Conservation (phyloP, 2,888 invertebrate genomes). For the Encarsia formosa region DNA sequence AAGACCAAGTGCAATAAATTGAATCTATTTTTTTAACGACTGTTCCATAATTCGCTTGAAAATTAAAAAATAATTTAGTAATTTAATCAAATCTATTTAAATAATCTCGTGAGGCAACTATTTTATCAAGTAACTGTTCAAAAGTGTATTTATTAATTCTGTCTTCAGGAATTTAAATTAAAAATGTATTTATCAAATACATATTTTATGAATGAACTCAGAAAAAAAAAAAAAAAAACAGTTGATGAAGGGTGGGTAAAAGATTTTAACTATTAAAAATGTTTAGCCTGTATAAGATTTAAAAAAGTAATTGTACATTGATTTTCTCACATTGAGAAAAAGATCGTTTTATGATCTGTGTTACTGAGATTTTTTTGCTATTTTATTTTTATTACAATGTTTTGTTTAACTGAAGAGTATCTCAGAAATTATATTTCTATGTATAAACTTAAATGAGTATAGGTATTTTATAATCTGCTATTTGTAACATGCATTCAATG, state of each 20-base stretch:
- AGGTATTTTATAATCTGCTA: constrained; percentile 16
- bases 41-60: no score
- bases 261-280: constrained; percentile 14
- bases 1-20: no score
- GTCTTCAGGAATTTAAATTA: no score
- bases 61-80: no score
- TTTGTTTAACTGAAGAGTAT: constrained; percentile 12
- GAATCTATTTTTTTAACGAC: no score
- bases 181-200: no score
- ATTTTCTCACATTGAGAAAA: constrained; percentile 30
- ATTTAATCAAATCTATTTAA: no score
- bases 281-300: constrained; percentile 19
- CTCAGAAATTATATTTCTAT: constrained; percentile 22
- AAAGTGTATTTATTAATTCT: no score
- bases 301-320: constrained; percentile 19
- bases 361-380: constrained; percentile 22
- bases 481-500: constrained; percentile 8
- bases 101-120: no score
- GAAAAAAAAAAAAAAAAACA: no score
- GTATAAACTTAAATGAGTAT: constrained; percentile 4
- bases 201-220: no score
- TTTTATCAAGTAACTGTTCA: no score
- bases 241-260: constrained; percentile 14
- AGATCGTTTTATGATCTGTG: constrained; percentile 11
- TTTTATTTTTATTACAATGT: constrained; percentile 19